These are phyloP conservation scores for Hydra vulgaris DNA, from an alignment of 30 jellyfish, hydroid and myxozoan species.

Conservation along the genomic window DNA sequence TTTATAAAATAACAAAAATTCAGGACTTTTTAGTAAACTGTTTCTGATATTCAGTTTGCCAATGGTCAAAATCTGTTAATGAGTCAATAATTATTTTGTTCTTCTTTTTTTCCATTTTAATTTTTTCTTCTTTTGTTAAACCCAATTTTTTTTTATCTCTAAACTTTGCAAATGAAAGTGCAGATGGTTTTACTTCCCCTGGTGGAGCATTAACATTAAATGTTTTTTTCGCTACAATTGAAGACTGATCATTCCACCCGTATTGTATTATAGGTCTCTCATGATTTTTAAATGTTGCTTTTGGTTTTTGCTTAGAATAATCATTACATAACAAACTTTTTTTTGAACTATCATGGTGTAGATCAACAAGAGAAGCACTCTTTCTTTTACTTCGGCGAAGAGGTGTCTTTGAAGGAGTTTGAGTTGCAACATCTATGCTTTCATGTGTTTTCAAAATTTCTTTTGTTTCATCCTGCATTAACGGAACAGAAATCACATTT, in stretches of 20 bases:
- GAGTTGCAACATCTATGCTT: neutral
- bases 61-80: constrained; percentile 22
- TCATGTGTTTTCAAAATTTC: neutral
- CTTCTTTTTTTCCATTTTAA: constrained; percentile 5
- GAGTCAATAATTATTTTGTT: constrained; percentile 9
- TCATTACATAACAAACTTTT: too few species aligned
- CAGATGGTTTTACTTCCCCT: constrained; percentile 9
- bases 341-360: neutral
- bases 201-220: constrained; percentile 22
- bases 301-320: constrained; percentile 2
- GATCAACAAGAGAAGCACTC: neutral
- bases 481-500: neutral
- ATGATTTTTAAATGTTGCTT: neutral
- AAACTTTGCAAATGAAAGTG: constrained; percentile 15
- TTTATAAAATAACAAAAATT: too few species aligned
- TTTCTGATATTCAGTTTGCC: constrained; percentile 37
- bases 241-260: constrained; percentile 22
- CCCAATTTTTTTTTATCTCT: neutral
- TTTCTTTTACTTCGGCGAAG: neutral
- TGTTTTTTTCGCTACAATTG: constrained; percentile 8
- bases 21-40: constrained; percentile 8
- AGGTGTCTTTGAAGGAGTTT: neutral
- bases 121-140: constrained; percentile 13
- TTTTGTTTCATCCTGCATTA: neutral
- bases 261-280: constrained; percentile 18